Evolutionary conservation across 2,797 vertebrate species (phyloP), one percentile per base, ranked within the genome.

Genomic region (Hyperoplus lanceolatus): DNA sequence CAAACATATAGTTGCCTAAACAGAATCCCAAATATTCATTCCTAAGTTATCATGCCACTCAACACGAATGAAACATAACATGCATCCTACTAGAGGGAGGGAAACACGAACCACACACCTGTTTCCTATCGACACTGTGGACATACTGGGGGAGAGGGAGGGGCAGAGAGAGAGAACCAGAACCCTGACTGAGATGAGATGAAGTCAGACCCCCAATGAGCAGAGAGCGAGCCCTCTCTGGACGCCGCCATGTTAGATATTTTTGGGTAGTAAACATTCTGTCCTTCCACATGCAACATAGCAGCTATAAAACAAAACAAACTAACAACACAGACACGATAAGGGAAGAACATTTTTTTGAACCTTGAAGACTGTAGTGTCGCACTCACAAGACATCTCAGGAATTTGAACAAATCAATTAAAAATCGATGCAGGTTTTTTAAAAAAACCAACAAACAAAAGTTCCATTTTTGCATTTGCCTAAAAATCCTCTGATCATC

Each of bases 61-160:
- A 74, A 91, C 91, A 90, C 79, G 49, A 83, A 85, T 63, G 73
- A 92, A 91, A 88, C 82, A 86, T 12, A 85, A 91, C 93, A 93
- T 93, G 92, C 90, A 92, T 86, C 77, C 77, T 83, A 83, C 75
- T 78, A 79, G 77, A 69, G 71, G 73, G 29, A 29, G 58, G 62
- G 68, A 62, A 69, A 62, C 72, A 70, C 46, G 85, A 86, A 78
- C 71, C 67, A 50, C 76, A 49, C 62, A 81, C 81, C 60, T 39
- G 63, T 81, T 83, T 79, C 63, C 62, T 73, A 70, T 58, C 46
- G 42, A 79, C 70, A 62, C 82, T 57, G 77, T 78, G 67, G 73
- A 75, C 58, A n/a, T 74, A 69, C 43, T 39, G 59, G 29, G 62
- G 42, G 61, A 51, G 63, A 48, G 69, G 54, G 63, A 48, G 69